Conservation (phyloP, 2,888 invertebrate species). For the Hybos culiciformis region DNA sequence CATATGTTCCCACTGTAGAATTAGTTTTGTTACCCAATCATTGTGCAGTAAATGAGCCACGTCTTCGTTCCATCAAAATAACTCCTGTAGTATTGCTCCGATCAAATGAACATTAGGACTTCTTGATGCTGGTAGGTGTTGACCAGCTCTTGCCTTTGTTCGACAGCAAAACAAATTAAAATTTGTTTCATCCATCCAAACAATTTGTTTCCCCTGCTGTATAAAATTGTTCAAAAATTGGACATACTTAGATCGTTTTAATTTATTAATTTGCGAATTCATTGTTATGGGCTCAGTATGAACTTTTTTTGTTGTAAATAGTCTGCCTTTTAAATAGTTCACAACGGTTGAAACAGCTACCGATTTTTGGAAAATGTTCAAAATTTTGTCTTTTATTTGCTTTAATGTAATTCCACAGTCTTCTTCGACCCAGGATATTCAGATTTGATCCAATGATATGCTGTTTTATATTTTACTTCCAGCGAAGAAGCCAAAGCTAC, state of each 20-base stretch:
- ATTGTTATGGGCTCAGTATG: background rate
- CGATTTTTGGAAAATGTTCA: background rate
- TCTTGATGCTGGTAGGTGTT: background rate
- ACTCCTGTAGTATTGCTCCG: background rate
- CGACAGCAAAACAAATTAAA: background rate
- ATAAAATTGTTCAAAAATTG: background rate
- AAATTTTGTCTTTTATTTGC: background rate
- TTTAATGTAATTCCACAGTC: background rate
- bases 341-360: background rate
- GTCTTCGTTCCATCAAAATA: background rate
- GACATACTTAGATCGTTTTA: background rate
- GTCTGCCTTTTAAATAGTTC: background rate
- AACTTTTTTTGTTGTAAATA: background rate
- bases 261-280: background rate
- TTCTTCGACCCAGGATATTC: background rate
- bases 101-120: background rate
- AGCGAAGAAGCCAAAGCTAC: too few species aligned
- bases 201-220: background rate
- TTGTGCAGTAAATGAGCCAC: background rate
- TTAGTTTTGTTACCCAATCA: conserved; percentile 2
- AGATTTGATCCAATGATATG: background rate
- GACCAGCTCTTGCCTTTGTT: background rate
- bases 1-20: background rate
- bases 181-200: too few species aligned
- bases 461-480: background rate